Evolutionary conservation across 1,140 invertebrate genomes (phyloP).

Genomic region (Bombyx mandarina): DNA sequence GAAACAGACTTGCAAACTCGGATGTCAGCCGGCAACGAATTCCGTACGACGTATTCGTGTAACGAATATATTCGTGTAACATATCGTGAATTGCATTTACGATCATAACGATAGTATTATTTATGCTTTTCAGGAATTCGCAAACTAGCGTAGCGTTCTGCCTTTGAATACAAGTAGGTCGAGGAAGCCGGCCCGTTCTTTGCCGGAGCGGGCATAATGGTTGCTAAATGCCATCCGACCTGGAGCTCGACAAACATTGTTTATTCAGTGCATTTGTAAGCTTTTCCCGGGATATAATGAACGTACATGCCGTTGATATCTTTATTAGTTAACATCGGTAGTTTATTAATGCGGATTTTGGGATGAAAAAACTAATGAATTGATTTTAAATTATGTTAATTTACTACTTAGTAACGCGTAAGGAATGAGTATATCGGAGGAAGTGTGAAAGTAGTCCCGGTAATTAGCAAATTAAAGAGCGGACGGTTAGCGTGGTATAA

Average conservation of each 20-base stretch:
- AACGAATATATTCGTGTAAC: neutral
- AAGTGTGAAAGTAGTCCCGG: too few species aligned
- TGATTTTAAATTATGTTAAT: too few species aligned
- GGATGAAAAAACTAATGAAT: too few species aligned
- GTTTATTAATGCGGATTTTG: too few species aligned
- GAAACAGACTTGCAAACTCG: too few species aligned
- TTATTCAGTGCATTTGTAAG: slow-evolving; percentile 6
- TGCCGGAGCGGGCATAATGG: slow-evolving; percentile 9
- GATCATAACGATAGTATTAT: neutral
- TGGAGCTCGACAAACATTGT: slow-evolving; percentile 9
- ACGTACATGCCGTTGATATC: neutral
- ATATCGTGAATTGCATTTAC: neutral
- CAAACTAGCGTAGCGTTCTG: slow-evolving; percentile 9
- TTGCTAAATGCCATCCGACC: slow-evolving; percentile 11
- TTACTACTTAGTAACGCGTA: too few species aligned
- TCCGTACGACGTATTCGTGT: too few species aligned
- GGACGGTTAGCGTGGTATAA: too few species aligned
- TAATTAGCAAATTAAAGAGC: too few species aligned
- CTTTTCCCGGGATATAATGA: neutral
- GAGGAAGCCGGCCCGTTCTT: slow-evolving; percentile 10
- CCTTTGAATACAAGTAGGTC: slow-evolving; percentile 12
- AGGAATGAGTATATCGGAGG: too few species aligned
- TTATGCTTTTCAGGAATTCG: slow-evolving; percentile 7
- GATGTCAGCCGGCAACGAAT: too few species aligned
- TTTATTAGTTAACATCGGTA: neutral